phyloP scores from a whole-genome alignment of 2,113 vertebrate species.

The Epinephelus fuscoguttatus region DNA sequence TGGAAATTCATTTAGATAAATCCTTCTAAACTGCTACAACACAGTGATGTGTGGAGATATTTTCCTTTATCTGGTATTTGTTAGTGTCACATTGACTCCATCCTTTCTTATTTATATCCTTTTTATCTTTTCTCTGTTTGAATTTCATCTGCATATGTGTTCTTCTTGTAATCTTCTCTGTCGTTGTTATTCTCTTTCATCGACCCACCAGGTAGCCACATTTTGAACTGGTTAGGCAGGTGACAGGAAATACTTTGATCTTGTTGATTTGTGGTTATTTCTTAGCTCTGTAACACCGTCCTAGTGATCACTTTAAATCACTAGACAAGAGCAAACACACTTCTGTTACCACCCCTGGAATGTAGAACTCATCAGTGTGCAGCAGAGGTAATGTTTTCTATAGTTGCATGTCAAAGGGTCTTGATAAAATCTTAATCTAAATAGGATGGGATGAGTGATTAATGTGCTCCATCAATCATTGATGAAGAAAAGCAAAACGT shows the following conservation, averaged over 20 bases:
- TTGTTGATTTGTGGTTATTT: background rate
- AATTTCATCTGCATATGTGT: background rate
- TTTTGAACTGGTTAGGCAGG: background rate
- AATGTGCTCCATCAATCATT: too few relatives aligned
- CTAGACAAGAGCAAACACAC: background rate
- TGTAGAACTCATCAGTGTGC: background rate
- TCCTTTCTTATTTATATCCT: background rate
- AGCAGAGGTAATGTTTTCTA: background rate
- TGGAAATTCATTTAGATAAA: conserved; percentile 1
- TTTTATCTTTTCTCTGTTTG: background rate
- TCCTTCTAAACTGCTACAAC: background rate
- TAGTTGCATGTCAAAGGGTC: too few relatives aligned
- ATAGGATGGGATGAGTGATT: too few relatives aligned
- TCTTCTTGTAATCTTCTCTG: background rate
- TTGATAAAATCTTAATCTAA: background rate
- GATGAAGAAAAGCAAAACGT: too few relatives aligned
- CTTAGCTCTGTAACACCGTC: background rate
- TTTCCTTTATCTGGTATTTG: background rate
- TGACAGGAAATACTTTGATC: background rate
- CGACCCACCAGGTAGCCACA: background rate
- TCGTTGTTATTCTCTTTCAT: background rate
- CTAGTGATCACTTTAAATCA: background rate
- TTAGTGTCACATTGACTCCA: conserved; percentile 4
- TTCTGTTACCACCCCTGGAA: background rate
- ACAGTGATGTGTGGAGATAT: background rate